Percentiles rank a stretch among this genome's conserved stretches.
Evolutionary conservation across 2,888 invertebrate species (phyloP).

Genomic region (Venustoraphidia nigricollis): DNA sequence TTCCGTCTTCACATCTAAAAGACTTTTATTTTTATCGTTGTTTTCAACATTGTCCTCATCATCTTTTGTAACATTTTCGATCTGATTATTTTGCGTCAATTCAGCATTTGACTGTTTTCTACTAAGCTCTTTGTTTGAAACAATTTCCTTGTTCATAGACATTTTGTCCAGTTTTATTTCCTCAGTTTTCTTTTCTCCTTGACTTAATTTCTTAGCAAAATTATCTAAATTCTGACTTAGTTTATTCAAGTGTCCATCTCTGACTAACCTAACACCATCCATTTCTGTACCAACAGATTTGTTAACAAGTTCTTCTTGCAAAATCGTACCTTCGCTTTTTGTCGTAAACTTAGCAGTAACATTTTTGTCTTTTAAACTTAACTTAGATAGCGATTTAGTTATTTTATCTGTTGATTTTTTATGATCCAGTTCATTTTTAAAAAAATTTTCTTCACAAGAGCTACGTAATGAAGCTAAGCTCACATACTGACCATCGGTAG

Average conservation of each 20-base stretch:
- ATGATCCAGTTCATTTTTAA: no score
- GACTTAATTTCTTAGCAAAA: conserved; percentile 26
- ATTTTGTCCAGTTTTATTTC: conserved; percentile 3
- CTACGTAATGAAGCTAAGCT: background rate
- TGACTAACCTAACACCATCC: background rate
- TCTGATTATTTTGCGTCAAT: conserved; percentile 3
- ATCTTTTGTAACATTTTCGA: background rate
- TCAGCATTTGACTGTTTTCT: conserved; percentile 5
- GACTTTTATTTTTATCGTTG: conserved; percentile 1
- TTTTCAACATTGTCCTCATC: background rate
- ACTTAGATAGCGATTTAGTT: background rate
- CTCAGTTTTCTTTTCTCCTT: conserved; percentile 8
- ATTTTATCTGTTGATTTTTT: background rate
- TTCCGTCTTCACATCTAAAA: conserved; percentile 23
- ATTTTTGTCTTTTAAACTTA: no score
- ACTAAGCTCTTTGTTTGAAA: conserved; percentile 5
- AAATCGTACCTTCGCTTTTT: no score
- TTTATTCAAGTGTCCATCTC: conserved; percentile 16
- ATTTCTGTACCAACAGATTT: no score
- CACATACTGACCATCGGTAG: background rate
- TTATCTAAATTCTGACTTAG: conserved; percentile 30
- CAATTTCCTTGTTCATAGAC: background rate
- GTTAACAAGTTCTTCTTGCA: no score
- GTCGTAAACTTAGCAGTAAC: no score
- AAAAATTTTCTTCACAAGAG: background rate